Conservation (phyloP, 2,797 vertebrate genomes). For the Leptoclinus maculatus region DNA sequence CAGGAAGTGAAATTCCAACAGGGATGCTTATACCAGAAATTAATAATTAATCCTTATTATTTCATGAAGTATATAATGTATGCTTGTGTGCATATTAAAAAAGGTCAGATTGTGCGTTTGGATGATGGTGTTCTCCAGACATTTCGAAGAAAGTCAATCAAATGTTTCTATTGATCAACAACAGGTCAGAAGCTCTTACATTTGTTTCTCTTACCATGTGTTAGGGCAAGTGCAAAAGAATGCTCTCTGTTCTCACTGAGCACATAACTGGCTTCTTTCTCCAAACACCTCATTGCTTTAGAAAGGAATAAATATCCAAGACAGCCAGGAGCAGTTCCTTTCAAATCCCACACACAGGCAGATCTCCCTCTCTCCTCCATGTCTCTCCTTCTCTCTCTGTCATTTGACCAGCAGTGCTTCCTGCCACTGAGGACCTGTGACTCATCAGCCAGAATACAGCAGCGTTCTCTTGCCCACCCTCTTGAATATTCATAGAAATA, state of each 20-base stretch:
- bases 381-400: slow-evolving; percentile 71
- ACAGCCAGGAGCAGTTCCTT: slow-evolving; percentile 84
- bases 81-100: slow-evolving; percentile 40
- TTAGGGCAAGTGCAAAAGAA: slow-evolving; percentile 57
- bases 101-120: slow-evolving; percentile 10
- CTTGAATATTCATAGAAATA: slow-evolving; percentile 84
- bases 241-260: slow-evolving; percentile 64
- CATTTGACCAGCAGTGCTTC: slow-evolving; percentile 86
- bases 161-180: slow-evolving; percentile 38
- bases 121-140: slow-evolving; percentile 20
- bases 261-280: slow-evolving; percentile 78
- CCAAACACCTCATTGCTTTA: slow-evolving; percentile 82
- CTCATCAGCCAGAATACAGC: slow-evolving; percentile 83
- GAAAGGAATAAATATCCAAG: slow-evolving; percentile 84
- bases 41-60: slow-evolving; percentile 67
- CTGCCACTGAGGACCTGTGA: slow-evolving; percentile 85
- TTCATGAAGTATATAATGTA: slow-evolving; percentile 42
- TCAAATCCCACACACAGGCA: slow-evolving; percentile 80
- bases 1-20: slow-evolving; percentile 58
- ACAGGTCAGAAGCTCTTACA: slow-evolving; percentile 51
- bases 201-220: slow-evolving; percentile 7
- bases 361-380: slow-evolving; percentile 41
- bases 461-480: slow-evolving; percentile 75
- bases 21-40: slow-evolving; percentile 58
- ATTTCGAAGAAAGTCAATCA: slow-evolving; percentile 38